These are phyloP conservation scores for Natator depressus DNA, from an alignment of 2,113 vertebrate genomes.

Conservation along the genomic window DNA sequence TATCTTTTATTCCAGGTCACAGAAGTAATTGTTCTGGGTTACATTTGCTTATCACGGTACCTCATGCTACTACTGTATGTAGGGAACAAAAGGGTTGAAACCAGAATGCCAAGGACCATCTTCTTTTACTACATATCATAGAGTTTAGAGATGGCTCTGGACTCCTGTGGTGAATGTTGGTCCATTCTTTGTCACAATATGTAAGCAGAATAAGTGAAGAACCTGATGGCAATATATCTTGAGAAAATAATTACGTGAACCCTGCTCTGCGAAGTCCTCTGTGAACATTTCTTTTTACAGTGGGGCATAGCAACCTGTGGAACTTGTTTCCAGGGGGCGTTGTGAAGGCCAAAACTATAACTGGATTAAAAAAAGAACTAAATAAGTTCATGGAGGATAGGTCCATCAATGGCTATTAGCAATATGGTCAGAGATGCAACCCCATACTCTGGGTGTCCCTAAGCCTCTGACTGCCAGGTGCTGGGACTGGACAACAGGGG, in stretches of 20 bases:
- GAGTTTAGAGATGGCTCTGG: background rate
- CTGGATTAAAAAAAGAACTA: background rate
- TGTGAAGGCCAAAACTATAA: background rate
- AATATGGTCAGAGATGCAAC: background rate
- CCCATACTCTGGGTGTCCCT: background rate
- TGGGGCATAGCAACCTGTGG: background rate
- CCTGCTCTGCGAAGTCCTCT: background rate
- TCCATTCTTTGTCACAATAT: background rate
- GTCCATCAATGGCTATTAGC: background rate
- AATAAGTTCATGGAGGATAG: background rate
- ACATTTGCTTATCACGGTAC: background rate
- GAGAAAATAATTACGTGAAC: background rate
- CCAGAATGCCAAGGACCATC: background rate
- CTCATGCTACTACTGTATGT: background rate
- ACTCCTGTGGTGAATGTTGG: background rate
- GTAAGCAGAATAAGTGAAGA: background rate
- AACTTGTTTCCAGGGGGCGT: background rate
- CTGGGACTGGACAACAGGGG: background rate
- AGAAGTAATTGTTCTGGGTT: background rate
- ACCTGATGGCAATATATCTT: too few species aligned
- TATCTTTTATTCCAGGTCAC: background rate
- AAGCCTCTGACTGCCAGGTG: background rate
- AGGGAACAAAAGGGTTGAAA: background rate
- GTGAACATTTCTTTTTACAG: background rate
- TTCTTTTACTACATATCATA: background rate